phyloP scores from a whole-genome alignment of 2,113 vertebrate genomes.

The Heterocephalus glaber region DNA sequence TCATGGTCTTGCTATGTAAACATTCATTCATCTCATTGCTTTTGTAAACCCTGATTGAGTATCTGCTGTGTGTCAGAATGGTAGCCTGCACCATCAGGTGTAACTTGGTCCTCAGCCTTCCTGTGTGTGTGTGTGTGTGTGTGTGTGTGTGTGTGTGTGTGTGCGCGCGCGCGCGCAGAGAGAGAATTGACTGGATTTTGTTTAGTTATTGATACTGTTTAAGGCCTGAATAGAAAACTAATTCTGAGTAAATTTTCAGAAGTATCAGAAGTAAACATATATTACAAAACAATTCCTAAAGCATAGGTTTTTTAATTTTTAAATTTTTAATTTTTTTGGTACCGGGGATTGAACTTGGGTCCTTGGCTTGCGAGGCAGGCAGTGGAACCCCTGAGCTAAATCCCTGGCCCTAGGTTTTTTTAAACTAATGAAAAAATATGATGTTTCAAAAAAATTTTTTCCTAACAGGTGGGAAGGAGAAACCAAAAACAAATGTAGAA shows the following conservation, averaged over 20 bases:
- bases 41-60: neutral
- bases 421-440: slow-evolving; percentile 59
- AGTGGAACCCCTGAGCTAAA: no score
- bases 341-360: no score
- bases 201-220: neutral
- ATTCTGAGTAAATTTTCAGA: slow-evolving; percentile 35
- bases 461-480: slow-evolving; percentile 92
- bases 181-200: neutral
- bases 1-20: neutral
- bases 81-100: neutral
- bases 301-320: slow-evolving; percentile 52
- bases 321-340: no score
- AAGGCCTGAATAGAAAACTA: slow-evolving; percentile 26
- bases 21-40: neutral
- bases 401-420: neutral
- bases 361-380: no score
- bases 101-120: neutral
- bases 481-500: slow-evolving; percentile 91
- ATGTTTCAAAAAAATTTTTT: slow-evolving; percentile 74
- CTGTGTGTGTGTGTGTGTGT: neutral
- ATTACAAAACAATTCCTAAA: slow-evolving; percentile 51
- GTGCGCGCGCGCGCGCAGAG: neutral
- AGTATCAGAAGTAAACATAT: neutral
- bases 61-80: slow-evolving; percentile 20
- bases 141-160: neutral